Conservation (phyloP, 1,140 invertebrate genomes). For the Scylla paramamosain region DNA sequence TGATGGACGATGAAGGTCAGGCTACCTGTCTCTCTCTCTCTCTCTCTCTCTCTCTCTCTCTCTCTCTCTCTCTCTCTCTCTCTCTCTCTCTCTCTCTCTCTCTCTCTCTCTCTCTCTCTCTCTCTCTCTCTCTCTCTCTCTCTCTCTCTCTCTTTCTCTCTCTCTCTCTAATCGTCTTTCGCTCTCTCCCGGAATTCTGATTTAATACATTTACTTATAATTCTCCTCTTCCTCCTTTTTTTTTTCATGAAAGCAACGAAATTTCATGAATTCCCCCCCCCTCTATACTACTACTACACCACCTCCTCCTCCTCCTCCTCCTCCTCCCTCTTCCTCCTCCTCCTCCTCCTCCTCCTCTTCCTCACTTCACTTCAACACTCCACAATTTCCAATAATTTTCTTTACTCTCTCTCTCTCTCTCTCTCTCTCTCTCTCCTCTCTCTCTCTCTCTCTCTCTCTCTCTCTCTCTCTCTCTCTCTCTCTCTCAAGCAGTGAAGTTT, state of each 20-base stretch:
- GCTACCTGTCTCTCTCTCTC: too few relatives aligned
- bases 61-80: too few relatives aligned
- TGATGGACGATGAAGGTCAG: too few relatives aligned
- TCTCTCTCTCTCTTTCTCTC: too few relatives aligned
- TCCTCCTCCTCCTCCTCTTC: background rate
- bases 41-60: too few relatives aligned
- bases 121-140: too few relatives aligned
- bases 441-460: slow-evolving; percentile 52
- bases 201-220: slow-evolving; percentile 25
- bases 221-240: slow-evolving; percentile 12
- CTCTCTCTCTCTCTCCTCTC: slow-evolving; percentile 41
- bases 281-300: background rate
- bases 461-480: slow-evolving; percentile 44
- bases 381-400: slow-evolving; percentile 5
- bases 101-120: too few relatives aligned
- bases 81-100: too few relatives aligned
- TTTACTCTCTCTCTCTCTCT: slow-evolving; percentile 47
- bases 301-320: background rate
- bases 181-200: background rate
- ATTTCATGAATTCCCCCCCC: background rate
- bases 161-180: too few relatives aligned
- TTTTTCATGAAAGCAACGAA: background rate
- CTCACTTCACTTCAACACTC: slow-evolving; percentile 5
- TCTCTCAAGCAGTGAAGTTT: background rate
- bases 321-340: background rate